Conservation (phyloP, 2,888 invertebrate genomes). For the Macrophya annulata region DNA sequence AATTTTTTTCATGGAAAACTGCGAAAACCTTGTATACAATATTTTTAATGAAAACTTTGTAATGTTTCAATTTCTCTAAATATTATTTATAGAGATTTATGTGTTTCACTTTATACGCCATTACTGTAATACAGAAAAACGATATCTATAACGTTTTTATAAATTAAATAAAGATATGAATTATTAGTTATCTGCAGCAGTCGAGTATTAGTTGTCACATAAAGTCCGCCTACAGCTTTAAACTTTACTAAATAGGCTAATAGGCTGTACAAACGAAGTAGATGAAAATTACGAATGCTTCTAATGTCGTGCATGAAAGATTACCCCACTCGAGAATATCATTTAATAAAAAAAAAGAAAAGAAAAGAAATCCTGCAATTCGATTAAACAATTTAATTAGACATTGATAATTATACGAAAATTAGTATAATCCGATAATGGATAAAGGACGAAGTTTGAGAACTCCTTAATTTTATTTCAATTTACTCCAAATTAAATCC, state of each 20-base stretch:
- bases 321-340: neutral
- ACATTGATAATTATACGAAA: neutral
- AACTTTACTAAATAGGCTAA: slow-evolving; percentile 10
- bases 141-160: neutral
- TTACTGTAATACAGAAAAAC: neutral
- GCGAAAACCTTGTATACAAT: no score
- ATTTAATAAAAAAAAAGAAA: neutral
- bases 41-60: no score
- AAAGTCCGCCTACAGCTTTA: neutral
- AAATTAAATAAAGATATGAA: neutral
- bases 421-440: neutral
- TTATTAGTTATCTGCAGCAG: neutral
- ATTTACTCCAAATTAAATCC: no score
- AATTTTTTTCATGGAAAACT: no score
- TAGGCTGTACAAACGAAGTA: slow-evolving; percentile 7
- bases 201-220: slow-evolving; percentile 3
- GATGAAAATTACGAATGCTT: neutral
- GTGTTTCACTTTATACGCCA: neutral
- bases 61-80: no score
- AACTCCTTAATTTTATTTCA: neutral
- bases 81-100: no score
- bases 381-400: neutral
- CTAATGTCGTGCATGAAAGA: neutral
- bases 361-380: neutral
- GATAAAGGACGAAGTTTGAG: neutral